phyloP scores from a whole-genome alignment of 2,113 vertebrate species.

The Puffinus mauretanicus region DNA sequence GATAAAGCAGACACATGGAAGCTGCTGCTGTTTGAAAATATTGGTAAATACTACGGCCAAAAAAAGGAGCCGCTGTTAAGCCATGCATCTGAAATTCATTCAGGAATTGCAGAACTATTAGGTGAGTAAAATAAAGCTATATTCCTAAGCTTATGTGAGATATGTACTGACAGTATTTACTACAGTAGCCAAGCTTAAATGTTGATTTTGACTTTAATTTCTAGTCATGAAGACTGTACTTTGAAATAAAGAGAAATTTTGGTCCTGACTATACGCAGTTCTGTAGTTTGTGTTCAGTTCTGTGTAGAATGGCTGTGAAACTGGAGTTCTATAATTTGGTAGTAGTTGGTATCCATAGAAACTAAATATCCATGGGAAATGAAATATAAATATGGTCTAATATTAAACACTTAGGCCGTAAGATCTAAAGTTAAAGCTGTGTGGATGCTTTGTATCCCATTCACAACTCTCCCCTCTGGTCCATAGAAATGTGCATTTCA shows the following conservation, averaged over 20 bases:
- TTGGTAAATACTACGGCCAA: slow-evolving; percentile 84
- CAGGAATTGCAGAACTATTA: slow-evolving; percentile 90
- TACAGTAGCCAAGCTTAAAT: background rate
- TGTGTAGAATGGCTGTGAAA: background rate
- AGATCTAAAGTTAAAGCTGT: background rate
- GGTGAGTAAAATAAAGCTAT: slow-evolving; percentile 75
- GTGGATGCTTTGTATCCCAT: background rate
- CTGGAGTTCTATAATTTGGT: background rate
- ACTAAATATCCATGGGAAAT: background rate
- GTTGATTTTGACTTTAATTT: background rate
- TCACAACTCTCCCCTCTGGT: background rate
- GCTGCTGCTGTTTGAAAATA: slow-evolving; percentile 83
- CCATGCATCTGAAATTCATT: slow-evolving; percentile 89
- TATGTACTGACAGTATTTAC: background rate
- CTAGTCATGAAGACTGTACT: background rate
- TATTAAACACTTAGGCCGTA: background rate
- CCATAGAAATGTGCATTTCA: background rate
- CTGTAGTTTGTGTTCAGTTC: background rate
- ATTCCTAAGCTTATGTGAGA: background rate
- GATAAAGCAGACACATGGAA: slow-evolving; percentile 82
- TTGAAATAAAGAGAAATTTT: background rate
- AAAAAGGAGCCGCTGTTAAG: slow-evolving; percentile 86
- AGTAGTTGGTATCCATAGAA: background rate
- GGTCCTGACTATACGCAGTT: background rate
- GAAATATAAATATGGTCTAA: background rate